phyloP scores from a whole-genome alignment of 2,113 vertebrate species.

The Epinephelus lanceolatus region DNA sequence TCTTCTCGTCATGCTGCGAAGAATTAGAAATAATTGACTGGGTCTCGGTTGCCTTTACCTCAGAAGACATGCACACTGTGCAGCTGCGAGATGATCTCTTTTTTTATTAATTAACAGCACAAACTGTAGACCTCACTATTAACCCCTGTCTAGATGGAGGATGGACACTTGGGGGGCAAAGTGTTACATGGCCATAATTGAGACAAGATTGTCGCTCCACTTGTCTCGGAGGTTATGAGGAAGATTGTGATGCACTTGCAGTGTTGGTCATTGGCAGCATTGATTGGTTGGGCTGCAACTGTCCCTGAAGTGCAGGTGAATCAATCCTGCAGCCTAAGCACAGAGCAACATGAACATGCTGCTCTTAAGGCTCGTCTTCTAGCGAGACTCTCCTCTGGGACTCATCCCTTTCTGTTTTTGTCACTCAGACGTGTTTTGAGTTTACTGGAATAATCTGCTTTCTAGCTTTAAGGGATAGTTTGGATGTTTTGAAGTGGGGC shows the following conservation, averaged over 20 bases:
- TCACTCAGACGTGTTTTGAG: slow-evolving; percentile 52
- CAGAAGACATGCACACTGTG: background rate
- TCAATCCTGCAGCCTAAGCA: slow-evolving; percentile 67
- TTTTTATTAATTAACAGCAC: slow-evolving; percentile 30
- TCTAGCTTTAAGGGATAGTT: slow-evolving; percentile 9
- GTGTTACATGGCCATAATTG: slow-evolving; percentile 14
- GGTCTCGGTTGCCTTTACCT: slow-evolving; percentile 47
- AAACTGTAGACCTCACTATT: slow-evolving; percentile 29
- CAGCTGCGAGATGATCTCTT: slow-evolving; percentile 1
- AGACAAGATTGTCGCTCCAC: slow-evolving; percentile 19
- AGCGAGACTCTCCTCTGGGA: slow-evolving; percentile 59
- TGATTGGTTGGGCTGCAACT: slow-evolving; percentile 64
- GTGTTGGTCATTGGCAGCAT: slow-evolving; percentile 66
- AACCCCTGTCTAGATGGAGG: slow-evolving; percentile 25
- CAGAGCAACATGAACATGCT: slow-evolving; percentile 64
- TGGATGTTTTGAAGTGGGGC: no score
- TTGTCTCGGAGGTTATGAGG: slow-evolving; percentile 47
- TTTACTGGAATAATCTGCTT: slow-evolving; percentile 61
- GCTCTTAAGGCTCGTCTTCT: slow-evolving; percentile 62
- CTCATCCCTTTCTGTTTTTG: slow-evolving; percentile 64
- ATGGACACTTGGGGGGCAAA: slow-evolving; percentile 14
- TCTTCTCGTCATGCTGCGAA: slow-evolving; percentile 15
- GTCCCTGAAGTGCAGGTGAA: slow-evolving; percentile 75
- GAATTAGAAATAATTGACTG: slow-evolving; percentile 29
- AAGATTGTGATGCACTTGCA: slow-evolving; percentile 57